These are phyloP conservation scores for Cyclura pinguis DNA, from an alignment of 2,797 vertebrate species.

Conservation along the genomic window DNA sequence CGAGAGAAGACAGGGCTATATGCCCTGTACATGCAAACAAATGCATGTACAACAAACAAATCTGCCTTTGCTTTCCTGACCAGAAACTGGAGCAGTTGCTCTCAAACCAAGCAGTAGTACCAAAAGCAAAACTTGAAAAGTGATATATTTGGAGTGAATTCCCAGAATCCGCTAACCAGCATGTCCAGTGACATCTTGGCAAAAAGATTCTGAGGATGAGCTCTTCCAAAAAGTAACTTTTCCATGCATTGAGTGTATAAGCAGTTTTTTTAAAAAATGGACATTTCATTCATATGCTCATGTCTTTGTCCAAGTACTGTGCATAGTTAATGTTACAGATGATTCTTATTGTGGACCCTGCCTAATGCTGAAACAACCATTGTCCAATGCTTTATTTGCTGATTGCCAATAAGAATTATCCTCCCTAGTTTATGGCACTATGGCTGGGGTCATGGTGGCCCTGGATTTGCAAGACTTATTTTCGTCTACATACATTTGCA, in stretches of 20 bases:
- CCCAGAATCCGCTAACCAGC: no score
- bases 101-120: no score
- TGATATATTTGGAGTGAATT: no score
- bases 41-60: not conserved
- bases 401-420: not conserved
- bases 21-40: not conserved
- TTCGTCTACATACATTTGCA: not conserved
- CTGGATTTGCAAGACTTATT: not conserved
- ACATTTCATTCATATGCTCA: not conserved
- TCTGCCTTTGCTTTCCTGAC: no score
- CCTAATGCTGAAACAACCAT: not conserved
- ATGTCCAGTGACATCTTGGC: no score
- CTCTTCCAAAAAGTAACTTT: no score
- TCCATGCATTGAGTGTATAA: no score
- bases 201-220: no score
- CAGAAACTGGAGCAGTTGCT: no score
- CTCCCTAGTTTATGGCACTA: not conserved
- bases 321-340: not conserved
- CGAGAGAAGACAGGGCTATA: not conserved
- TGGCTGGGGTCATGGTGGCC: not conserved
- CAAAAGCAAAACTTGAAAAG: no score
- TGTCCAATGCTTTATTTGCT: not conserved
- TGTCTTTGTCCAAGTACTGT: not conserved
- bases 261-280: not conserved
- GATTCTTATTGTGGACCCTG: not conserved